Evolutionary conservation across 2,113 vertebrate genomes (phyloP).

Genomic region (Erpornis zantholeuca): DNA sequence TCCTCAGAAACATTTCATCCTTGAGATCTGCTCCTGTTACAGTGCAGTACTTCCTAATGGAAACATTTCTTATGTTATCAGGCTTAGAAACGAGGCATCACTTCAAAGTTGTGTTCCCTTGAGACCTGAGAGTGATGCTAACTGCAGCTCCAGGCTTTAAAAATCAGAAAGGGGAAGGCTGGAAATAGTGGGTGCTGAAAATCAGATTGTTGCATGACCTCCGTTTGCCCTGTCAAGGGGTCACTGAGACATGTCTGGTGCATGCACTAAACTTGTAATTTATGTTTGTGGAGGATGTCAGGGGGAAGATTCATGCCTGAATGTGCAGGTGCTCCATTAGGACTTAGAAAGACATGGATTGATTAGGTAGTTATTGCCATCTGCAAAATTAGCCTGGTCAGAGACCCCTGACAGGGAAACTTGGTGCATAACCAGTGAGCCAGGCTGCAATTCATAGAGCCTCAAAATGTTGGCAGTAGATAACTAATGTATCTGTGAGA

Average conservation of each 20-base stretch:
- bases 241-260: slow-evolving; percentile 40
- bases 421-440: not conserved
- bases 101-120: not conserved
- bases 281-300: slow-evolving; percentile 50
- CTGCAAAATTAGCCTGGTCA: slow-evolving; percentile 48
- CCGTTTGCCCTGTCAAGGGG: slow-evolving; percentile 45
- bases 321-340: slow-evolving; percentile 60
- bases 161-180: not conserved
- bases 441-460: not conserved
- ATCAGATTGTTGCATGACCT: slow-evolving; percentile 45
- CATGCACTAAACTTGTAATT: slow-evolving; percentile 48
- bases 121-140: not conserved
- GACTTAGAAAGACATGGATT: slow-evolving; percentile 34
- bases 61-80: not conserved
- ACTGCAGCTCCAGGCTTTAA: not conserved
- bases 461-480: not conserved
- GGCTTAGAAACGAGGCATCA: not conserved
- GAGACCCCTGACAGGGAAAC: slow-evolving; percentile 6
- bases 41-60: not conserved
- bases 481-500: not conserved
- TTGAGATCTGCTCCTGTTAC: not conserved
- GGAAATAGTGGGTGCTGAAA: slow-evolving; percentile 17
- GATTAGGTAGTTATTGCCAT: slow-evolving; percentile 56
- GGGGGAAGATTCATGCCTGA: slow-evolving; percentile 53
- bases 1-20: not conserved